phyloP scores from a whole-genome alignment of 37 sponge, comb jelly and placozoan species.

The Aplysina aerophoba region DNA sequence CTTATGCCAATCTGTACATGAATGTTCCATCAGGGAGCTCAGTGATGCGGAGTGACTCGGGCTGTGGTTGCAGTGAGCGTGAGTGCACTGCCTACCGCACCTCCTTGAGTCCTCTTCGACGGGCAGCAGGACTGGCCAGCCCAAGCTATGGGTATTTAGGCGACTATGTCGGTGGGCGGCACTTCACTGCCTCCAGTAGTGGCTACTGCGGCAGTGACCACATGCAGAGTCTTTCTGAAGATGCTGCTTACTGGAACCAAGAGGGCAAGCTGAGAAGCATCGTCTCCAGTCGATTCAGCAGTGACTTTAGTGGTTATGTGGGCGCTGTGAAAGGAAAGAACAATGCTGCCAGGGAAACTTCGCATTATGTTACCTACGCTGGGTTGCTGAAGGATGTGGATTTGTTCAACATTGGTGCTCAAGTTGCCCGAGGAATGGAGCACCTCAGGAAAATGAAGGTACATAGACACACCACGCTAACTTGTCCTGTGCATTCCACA shows the following conservation, averaged over 20 bases:
- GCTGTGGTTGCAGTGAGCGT: too few relatives aligned
- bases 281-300: neutral
- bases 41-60: too few relatives aligned
- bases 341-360: neutral
- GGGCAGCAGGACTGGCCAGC: too few relatives aligned
- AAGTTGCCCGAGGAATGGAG: conserved; percentile 83
- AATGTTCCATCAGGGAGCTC: too few relatives aligned
- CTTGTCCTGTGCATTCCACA: too few relatives aligned
- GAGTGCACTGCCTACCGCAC: too few relatives aligned
- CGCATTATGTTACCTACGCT: neutral
- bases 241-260: neutral
- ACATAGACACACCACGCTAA: conserved; percentile 19
- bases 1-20: too few relatives aligned
- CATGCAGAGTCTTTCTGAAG: neutral
- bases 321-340: neutral
- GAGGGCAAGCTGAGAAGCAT: too few relatives aligned
- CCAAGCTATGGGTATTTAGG: too few relatives aligned
- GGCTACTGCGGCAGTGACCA: neutral
- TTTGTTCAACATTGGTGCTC: conserved; percentile 57
- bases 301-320: neutral
- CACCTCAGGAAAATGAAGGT: conserved; percentile 76
- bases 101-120: too few relatives aligned
- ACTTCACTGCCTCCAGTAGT: neutral
- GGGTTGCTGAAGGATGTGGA: conserved; percentile 53
- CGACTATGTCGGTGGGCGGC: too few relatives aligned